Percentiles rank a stretch among this genome's conserved stretches.
phyloP scores from a whole-genome alignment of 2,888 invertebrate genomes.

The Apotomis turbidana region DNA sequence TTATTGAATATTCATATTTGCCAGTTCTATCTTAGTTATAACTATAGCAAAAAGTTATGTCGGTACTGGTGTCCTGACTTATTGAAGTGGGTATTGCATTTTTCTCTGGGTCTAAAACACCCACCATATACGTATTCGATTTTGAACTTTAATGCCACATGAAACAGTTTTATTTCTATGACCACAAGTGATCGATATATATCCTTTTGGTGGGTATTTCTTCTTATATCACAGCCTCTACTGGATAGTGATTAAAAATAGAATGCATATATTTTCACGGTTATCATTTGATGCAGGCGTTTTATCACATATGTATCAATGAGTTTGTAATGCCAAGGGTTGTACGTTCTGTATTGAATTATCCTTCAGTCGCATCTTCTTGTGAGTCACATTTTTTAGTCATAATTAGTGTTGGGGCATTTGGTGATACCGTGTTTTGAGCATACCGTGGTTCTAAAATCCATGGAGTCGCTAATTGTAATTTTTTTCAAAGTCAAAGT shows the following conservation, averaged over 20 bases:
- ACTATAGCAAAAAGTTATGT: slow-evolving; percentile 16
- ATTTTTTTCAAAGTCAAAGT: no score
- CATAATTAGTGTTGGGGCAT: no score
- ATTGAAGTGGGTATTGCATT: not conserved
- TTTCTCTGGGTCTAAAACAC: no score
- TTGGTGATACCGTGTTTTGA: no score
- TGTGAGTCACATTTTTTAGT: no score
- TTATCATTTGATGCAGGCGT: not conserved
- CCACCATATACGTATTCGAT: not conserved
- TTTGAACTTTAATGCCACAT: no score
- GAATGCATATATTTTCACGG: slow-evolving; percentile 9
- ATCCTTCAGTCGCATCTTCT: no score
- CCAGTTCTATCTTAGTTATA: not conserved
- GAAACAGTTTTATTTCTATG: not conserved
- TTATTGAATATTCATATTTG: slow-evolving; percentile 19
- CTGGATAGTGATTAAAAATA: slow-evolving; percentile 7
- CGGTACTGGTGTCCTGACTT: slow-evolving; percentile 7
- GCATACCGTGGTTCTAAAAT: no score
- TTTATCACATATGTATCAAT: not conserved
- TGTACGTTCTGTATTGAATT: not conserved
- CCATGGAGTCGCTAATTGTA: no score
- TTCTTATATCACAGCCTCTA: slow-evolving; percentile 1
- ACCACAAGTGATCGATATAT: not conserved
- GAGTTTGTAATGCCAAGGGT: not conserved
- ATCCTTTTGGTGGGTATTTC: not conserved